Evolutionary conservation across 1,140 invertebrate species (phyloP), one percentile per base, ranked within the genome.

Genomic region (Holotrichia oblita): DNA sequence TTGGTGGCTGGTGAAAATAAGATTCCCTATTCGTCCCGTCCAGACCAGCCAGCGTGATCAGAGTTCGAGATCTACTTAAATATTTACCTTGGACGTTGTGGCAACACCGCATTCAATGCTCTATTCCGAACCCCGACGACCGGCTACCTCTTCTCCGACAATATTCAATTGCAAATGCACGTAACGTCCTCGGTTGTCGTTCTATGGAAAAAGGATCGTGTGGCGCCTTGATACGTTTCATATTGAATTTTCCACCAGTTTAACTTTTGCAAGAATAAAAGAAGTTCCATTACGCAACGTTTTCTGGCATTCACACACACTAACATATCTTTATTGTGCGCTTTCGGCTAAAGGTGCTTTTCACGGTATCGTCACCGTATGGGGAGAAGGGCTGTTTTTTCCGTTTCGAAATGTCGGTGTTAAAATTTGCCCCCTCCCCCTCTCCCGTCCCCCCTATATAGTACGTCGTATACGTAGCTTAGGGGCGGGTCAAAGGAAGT

Each of bases 181-280:
- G 48, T 55, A 55, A 55, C 48, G 48, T n/a, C 14, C 48, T 55
- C 17, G n/a, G n/a, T 14, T 6, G 48, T 55, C 48, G 14, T 17
- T 55, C 48, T 55, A 55, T 55, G 48, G 17, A 55, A 55, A 55
- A 55, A 55, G 48, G 48, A 55, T 55, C 17, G 48, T 10, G 44
- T 17, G 14, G 17, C 48, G 48, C 17, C 48, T 17, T 55, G 48
- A 55, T 55, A 55, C 48, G 48, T 17, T 55, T 55, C 48, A 55
- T 55, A 55, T 55, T 55, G 48, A 55, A 55, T 55, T 55, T 55
- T 55, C 48, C 48, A 14, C 48, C 48, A 55, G 48, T 55, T 55
- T 55, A 55, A 55, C 48, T 55, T n/a, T 55, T 55, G 17, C 17
- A 55, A 55, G 48, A 55, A 55, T 17, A 17, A 55, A 55, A 55